Conservation (phyloP, 2,797 vertebrate genomes). For the Acridotheres tristis region DNA sequence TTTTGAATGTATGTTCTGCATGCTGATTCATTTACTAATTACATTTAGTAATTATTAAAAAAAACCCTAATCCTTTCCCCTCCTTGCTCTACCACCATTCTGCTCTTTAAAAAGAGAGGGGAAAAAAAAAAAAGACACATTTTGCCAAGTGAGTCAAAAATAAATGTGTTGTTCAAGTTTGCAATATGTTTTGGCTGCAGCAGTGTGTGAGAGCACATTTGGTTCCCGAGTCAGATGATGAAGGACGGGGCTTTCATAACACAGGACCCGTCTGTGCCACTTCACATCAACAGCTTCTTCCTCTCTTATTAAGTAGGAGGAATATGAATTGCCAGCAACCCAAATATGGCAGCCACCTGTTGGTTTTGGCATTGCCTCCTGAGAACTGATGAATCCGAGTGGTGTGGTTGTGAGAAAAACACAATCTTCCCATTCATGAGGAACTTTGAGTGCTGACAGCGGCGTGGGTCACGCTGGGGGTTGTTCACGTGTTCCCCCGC, state of each 20-base stretch:
- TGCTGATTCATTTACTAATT: background rate
- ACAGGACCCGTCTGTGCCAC: slow-evolving; percentile 42
- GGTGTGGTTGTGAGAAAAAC: background rate
- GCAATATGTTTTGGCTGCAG: slow-evolving; percentile 52
- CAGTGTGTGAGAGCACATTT: slow-evolving; percentile 57
- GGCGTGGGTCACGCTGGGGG: background rate
- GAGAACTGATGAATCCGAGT: slow-evolving; percentile 24
- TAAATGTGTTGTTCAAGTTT: slow-evolving; percentile 53
- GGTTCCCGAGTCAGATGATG: slow-evolving; percentile 54
- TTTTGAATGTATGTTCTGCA: background rate
- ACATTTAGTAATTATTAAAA: background rate
- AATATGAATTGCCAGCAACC: slow-evolving; percentile 50
- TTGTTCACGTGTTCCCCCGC: background rate
- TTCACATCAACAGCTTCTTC: slow-evolving; percentile 46
- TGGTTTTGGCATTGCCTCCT: slow-evolving; percentile 37
- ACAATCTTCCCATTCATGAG: slow-evolving; percentile 60
- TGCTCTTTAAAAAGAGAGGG: background rate
- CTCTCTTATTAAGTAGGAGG: slow-evolving; percentile 66
- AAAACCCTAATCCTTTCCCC: background rate
- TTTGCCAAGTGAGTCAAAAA: slow-evolving; percentile 60
- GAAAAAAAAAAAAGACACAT: background rate
- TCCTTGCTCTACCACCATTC: background rate
- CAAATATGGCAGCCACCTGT: slow-evolving; percentile 67
- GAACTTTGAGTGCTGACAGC: background rate
- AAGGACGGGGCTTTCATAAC: slow-evolving; percentile 52